Evolutionary conservation across 30 jellyfish, hydroid and myxozoan species (phyloP), one percentile per base, ranked within the genome.

Genomic region (Turritopsis dohrnii): DNA sequence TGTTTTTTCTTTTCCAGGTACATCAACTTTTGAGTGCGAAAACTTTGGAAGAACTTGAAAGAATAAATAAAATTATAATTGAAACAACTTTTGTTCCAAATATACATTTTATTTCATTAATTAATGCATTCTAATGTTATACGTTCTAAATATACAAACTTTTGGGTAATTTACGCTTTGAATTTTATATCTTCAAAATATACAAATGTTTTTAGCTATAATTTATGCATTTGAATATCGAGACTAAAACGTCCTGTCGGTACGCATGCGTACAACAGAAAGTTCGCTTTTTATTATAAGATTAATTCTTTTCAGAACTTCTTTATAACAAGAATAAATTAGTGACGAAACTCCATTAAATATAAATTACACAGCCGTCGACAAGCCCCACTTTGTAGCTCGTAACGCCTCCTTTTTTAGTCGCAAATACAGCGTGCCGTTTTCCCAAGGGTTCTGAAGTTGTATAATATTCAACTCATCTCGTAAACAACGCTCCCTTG

Each of bases 401-500:
- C 88, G 84, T 65, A 86, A 77, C 20, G 95, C 96, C 30, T 94
- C 99, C 66, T 84, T 89, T 87, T 94, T 94, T 76, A 89, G 86
- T 73, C 97, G 80, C 71, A 94, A 79, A 85, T 74, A 87, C 23
- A 94, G 31, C 25, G 84, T 86, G 22, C 99, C 99, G 24, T 66
- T 84, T 53, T 94, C 97, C 90, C 96, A 87, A 23, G 96, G 96
- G 27, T 84, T 84, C 86, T 84, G 94, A 28, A 94, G 87, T 22
- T 85, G 83, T 21, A 85, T 79, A 27, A 94, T 69, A 71, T 83
- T 86, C 69, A 94, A 29, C 41, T 94, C 97, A 72, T 94, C 97
- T 25, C 93, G 86, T 28, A 94, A 71, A 84, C 96, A 86, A 31
- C 95, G 85, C 81, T 94, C 99, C 54, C 87, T 86, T 52, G 99